phyloP scores from a whole-genome alignment of 2,113 vertebrate genomes.

The Carassius auratus region DNA sequence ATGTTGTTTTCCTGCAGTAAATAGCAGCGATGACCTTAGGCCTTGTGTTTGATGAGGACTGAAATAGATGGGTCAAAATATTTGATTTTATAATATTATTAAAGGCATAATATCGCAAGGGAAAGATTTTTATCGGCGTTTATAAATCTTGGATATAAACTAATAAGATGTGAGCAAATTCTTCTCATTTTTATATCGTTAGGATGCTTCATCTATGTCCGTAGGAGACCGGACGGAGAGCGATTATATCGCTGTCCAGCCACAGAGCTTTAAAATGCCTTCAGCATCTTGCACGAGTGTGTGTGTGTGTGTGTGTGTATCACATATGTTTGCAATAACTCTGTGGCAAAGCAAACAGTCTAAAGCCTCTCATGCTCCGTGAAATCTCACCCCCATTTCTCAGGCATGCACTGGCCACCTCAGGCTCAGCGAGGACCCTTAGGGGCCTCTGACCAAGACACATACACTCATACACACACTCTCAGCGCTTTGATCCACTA shows the following conservation, averaged over 20 bases:
- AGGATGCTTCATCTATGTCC: not conserved
- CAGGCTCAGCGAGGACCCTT: constrained; percentile 46
- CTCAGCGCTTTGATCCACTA: constrained; percentile 43
- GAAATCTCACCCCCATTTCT: constrained; percentile 57
- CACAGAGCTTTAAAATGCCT: constrained; percentile 12
- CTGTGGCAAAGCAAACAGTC: constrained; percentile 56
- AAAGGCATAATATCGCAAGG: constrained; percentile 9
- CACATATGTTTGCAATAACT: constrained; percentile 61
- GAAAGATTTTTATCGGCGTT: constrained; percentile 12
- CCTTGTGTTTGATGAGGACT: constrained; percentile 35
- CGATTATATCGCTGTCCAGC: constrained; percentile 24
- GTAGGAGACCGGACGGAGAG: constrained; percentile 21
- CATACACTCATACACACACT: constrained; percentile 45
- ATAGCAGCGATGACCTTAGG: not conserved
- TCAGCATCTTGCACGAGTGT: not conserved
- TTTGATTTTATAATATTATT: constrained; percentile 47
- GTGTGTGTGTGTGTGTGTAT: constrained; percentile 42
- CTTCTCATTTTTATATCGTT: constrained; percentile 28
- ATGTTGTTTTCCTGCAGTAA: constrained; percentile 42
- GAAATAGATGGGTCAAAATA: constrained; percentile 39
- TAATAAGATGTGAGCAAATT: not conserved
- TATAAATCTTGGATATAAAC: no score
- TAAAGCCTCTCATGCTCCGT: constrained; percentile 57
- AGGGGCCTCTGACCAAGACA: constrained; percentile 46
- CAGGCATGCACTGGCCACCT: constrained; percentile 56